Evolutionary conservation across 2,113 vertebrate genomes (phyloP).

Genomic region (Naja naja): DNA sequence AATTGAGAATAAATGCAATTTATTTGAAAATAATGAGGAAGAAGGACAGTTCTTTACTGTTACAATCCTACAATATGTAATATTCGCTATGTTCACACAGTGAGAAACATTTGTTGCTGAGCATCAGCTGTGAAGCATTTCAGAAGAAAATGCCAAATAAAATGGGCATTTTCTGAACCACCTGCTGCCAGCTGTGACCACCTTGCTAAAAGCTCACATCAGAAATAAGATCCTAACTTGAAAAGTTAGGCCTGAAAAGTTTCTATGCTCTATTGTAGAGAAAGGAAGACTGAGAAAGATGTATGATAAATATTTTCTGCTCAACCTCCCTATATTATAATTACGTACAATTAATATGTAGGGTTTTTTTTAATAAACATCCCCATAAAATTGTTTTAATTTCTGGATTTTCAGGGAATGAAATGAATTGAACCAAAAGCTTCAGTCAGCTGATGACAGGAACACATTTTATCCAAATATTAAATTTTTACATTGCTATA

Average conservation of each 20-base stretch:
- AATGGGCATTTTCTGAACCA: slow-evolving; percentile 42
- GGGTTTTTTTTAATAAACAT: background rate
- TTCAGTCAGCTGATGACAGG: background rate
- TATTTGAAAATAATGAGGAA: slow-evolving; percentile 29
- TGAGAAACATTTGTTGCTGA: slow-evolving; percentile 42
- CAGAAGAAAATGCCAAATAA: slow-evolving; percentile 48
- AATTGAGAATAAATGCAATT: slow-evolving; percentile 13
- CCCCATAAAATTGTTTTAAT: slow-evolving; percentile 25
- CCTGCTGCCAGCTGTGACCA: slow-evolving; percentile 15
- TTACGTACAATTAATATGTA: slow-evolving; percentile 7
- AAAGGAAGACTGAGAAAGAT: background rate
- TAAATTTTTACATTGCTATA: slow-evolving; percentile 5
- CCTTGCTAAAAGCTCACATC: slow-evolving; percentile 29
- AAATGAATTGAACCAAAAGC: background rate
- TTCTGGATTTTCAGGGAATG: slow-evolving; percentile 10
- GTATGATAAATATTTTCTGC: background rate
- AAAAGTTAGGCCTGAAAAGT: slow-evolving; percentile 5
- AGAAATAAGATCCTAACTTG: slow-evolving; percentile 12
- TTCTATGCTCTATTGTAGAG: background rate
- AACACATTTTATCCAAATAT: background rate
- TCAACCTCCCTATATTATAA: background rate
- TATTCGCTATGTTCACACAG: slow-evolving; percentile 45
- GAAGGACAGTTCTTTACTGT: background rate
- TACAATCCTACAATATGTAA: slow-evolving; percentile 27
- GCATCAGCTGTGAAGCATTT: slow-evolving; percentile 36